Evolutionary conservation across 2,797 vertebrate species (phyloP).

Genomic region (Karalla daura): DNA sequence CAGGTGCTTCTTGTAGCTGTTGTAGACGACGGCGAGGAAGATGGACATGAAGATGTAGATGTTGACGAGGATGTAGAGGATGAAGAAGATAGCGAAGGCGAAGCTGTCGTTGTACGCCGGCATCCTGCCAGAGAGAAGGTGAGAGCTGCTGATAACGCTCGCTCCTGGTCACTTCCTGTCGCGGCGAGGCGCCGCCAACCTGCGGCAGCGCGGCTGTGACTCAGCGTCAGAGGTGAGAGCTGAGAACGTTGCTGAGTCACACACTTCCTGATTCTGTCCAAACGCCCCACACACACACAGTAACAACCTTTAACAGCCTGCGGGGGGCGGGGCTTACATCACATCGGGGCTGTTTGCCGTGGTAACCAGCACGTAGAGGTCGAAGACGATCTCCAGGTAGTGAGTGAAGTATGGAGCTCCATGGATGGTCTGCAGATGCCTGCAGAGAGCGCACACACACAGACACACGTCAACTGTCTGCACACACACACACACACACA

Average conservation of each 20-base stretch:
- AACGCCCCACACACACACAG: too few species aligned
- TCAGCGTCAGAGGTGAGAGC: too few species aligned
- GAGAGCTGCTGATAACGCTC: too few species aligned
- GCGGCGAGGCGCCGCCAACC: too few species aligned
- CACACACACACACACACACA: not conserved
- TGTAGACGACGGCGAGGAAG: constrained; percentile 96
- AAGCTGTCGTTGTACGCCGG: constrained; percentile 90
- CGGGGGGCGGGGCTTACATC: constrained; percentile 83
- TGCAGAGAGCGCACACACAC: constrained; percentile 48
- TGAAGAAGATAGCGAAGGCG: constrained; percentile 91
- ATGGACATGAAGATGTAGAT: constrained; percentile 97
- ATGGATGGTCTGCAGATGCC: constrained; percentile 85
- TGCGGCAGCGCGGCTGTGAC: too few species aligned
- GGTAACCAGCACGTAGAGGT: constrained; percentile 94
- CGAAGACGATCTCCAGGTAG: constrained; percentile 89
- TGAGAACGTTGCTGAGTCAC: too few species aligned
- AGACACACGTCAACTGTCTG: not conserved
- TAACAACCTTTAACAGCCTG: too few species aligned
- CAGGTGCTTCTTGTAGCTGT: constrained; percentile 95
- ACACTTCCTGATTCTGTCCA: too few species aligned
- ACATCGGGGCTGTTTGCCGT: constrained; percentile 94
- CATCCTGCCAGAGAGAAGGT: constrained; percentile 85
- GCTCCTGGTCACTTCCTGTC: too few species aligned
- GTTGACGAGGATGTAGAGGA: constrained; percentile 92
- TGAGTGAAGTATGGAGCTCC: constrained; percentile 89